Evolutionary conservation across 2,888 invertebrate species (phyloP).

Genomic region (Caenorhabditis sp.): DNA sequence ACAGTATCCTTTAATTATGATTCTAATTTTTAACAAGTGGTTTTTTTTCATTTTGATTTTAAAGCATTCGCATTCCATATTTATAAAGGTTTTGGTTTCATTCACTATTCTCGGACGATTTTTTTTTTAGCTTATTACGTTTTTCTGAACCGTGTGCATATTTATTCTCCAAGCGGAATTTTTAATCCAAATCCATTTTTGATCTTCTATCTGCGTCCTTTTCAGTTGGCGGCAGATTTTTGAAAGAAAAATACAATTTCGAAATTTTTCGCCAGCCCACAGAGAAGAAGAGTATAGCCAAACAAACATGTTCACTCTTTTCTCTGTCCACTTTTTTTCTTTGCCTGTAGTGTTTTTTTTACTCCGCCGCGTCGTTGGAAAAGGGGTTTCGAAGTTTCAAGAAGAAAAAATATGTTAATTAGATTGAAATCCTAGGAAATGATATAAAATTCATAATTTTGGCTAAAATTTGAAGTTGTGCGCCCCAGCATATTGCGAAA

Average conservation of each 20-base stretch:
- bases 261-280: neutral
- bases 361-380: neutral
- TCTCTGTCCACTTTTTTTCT: slow-evolving; percentile 4
- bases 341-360: neutral
- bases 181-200: too few species aligned
- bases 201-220: neutral
- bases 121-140: too few species aligned
- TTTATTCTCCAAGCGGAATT: too few species aligned
- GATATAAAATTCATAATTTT: too few species aligned
- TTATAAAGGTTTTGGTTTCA: neutral
- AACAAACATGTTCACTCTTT: neutral
- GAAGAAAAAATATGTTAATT: neutral
- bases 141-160: neutral
- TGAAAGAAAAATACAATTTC: neutral
- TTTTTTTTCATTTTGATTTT: neutral
- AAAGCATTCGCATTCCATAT: neutral
- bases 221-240: neutral
- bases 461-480: neutral
- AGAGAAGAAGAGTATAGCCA: neutral
- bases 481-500: neutral
- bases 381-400: neutral
- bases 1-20: neutral
- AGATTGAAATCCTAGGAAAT: too few species aligned
- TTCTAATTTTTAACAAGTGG: neutral
- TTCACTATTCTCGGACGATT: too few species aligned